Evolutionary conservation across 2,888 invertebrate genomes (phyloP).

Genomic region (Microctonus aethiopoides): DNA sequence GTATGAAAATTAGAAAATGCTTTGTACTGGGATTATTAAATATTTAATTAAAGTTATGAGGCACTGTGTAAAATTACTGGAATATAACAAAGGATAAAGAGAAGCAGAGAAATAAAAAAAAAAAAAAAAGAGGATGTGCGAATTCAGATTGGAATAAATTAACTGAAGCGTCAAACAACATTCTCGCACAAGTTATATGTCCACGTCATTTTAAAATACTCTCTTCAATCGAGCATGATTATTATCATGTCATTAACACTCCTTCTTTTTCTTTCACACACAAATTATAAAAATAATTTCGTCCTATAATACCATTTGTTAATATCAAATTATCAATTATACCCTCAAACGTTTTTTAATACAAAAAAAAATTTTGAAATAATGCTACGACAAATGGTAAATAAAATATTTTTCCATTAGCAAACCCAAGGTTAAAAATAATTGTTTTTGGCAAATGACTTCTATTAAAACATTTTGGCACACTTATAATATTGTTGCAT

Average conservation of each 20-base stretch:
- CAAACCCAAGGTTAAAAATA: not conserved
- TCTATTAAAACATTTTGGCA: not conserved
- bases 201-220: not conserved
- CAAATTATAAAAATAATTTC: too few relatives aligned
- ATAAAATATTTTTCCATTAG: not conserved
- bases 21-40: not conserved
- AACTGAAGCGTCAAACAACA: slow-evolving; percentile 38
- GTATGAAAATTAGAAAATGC: not conserved
- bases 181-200: not conserved
- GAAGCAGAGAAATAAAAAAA: slow-evolving; percentile 32
- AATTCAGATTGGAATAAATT: slow-evolving; percentile 43
- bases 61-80: not conserved
- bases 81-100: not conserved
- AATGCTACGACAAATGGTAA: not conserved
- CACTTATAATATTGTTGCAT: not conserved
- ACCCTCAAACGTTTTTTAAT: too few relatives aligned
- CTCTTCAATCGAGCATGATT: not conserved
- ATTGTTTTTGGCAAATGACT: not conserved
- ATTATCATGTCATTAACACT: not conserved
- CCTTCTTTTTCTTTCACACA: too few relatives aligned
- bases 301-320: too few relatives aligned
- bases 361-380: not conserved
- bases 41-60: not conserved
- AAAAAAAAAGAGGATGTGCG: slow-evolving; percentile 29
- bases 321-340: too few relatives aligned